phyloP scores from a whole-genome alignment of 2,888 invertebrate genomes.

The Microctonus aethiopoides region DNA sequence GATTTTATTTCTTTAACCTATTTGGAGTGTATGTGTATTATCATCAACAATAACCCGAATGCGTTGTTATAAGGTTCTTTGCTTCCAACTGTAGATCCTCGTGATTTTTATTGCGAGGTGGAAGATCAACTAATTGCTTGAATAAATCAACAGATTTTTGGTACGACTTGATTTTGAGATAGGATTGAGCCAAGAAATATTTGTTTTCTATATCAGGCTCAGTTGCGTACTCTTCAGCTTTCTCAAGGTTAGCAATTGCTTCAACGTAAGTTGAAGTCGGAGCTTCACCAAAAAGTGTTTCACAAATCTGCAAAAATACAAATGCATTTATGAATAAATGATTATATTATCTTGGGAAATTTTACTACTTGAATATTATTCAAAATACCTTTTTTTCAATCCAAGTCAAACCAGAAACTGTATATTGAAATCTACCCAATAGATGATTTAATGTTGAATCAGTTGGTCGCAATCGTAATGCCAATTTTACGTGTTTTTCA shows the following conservation, averaged over 20 bases:
- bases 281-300: slow-evolving; percentile 74
- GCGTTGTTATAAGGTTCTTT: slow-evolving; percentile 51
- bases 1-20: not conserved
- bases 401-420: slow-evolving; percentile 74
- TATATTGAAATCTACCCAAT: slow-evolving; percentile 77
- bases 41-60: slow-evolving; percentile 49
- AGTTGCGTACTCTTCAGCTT: slow-evolving; percentile 69
- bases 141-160: slow-evolving; percentile 69
- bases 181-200: slow-evolving; percentile 71
- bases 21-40: not conserved
- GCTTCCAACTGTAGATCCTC: slow-evolving; percentile 52
- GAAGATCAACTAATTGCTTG: slow-evolving; percentile 49
- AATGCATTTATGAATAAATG: not conserved
- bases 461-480: slow-evolving; percentile 71
- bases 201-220: slow-evolving; percentile 73
- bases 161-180: slow-evolving; percentile 69
- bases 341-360: not conserved
- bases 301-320: slow-evolving; percentile 68
- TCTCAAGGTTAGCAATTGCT: slow-evolving; percentile 70
- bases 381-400: slow-evolving; percentile 70
- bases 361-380: not conserved
- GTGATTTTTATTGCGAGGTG: slow-evolving; percentile 47
- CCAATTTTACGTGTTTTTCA: slow-evolving; percentile 76
- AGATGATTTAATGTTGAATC: slow-evolving; percentile 76
- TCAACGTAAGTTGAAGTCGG: slow-evolving; percentile 74